Conservation (phyloP, 2,797 vertebrate genomes). For the Falco columbarius region DNA sequence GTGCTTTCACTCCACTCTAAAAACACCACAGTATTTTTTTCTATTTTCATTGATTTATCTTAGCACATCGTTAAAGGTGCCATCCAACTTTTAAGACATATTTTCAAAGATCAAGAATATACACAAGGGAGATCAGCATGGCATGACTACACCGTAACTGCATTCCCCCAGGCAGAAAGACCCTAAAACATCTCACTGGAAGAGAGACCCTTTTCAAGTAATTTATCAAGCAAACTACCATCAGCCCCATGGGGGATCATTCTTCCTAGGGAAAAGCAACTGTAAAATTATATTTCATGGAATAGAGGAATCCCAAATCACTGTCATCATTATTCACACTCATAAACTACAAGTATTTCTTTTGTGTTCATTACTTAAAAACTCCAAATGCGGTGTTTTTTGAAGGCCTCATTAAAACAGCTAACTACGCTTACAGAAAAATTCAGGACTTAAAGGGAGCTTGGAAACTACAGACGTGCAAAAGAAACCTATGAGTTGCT, state of each 20-base stretch:
- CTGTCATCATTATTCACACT: background rate
- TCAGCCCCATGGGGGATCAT: background rate
- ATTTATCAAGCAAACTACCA: background rate
- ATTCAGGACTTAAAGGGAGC: background rate
- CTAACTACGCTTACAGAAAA: background rate
- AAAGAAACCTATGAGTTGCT: background rate
- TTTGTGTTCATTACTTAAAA: background rate
- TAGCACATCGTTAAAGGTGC: background rate
- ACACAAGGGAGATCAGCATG: background rate
- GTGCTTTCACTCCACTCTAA: background rate
- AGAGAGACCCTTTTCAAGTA: background rate
- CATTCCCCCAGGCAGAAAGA: background rate
- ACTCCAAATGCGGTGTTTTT: accelerated
- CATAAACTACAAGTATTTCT: background rate
- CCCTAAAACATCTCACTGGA: background rate
- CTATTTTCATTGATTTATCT: background rate
- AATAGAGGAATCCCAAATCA: background rate
- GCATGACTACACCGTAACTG: background rate
- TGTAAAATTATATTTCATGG: background rate
- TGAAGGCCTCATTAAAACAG: background rate
- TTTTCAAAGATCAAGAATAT: background rate
- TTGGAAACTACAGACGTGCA: background rate
- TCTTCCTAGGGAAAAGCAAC: background rate
- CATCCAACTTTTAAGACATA: background rate
- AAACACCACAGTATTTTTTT: background rate